Evolutionary conservation across 2,797 vertebrate species (phyloP).

Genomic region (Acipenser oxyrinchus): DNA sequence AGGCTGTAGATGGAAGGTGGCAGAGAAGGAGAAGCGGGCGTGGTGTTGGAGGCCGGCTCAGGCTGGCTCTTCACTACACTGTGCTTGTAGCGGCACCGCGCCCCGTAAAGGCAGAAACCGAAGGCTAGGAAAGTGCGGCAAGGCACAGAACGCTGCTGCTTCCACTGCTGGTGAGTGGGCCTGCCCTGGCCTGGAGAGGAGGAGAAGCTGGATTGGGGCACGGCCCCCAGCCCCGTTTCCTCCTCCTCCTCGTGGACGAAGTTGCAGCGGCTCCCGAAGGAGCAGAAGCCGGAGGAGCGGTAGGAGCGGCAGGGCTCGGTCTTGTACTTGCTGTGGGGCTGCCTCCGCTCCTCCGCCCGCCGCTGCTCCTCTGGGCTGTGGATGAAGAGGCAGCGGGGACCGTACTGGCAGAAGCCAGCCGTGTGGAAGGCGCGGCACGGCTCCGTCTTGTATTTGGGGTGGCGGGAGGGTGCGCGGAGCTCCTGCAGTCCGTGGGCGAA

Average conservation of each 20-base stretch:
- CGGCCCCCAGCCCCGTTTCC: slow-evolving; percentile 2
- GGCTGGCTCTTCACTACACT: slow-evolving; percentile 10
- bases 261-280: slow-evolving; percentile 59
- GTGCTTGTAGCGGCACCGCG: slow-evolving; percentile 63
- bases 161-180: not conserved
- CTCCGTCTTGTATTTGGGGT: slow-evolving; percentile 71
- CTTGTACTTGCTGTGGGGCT: not conserved
- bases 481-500: slow-evolving; percentile 68
- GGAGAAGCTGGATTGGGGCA: slow-evolving; percentile 10
- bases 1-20: slow-evolving; percentile 15
- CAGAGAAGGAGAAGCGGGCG: slow-evolving; percentile 31
- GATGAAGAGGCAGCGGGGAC: slow-evolving; percentile 63
- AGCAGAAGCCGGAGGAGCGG: slow-evolving; percentile 59
- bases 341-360: slow-evolving; percentile 10
- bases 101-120: slow-evolving; percentile 48
- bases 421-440: slow-evolving; percentile 61
- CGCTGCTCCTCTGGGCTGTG: slow-evolving; percentile 57
- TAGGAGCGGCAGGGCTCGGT: slow-evolving; percentile 52
- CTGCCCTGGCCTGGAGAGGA: not conserved
- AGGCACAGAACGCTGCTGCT: slow-evolving; percentile 4
- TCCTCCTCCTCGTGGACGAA: slow-evolving; percentile 44
- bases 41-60: slow-evolving; percentile 23
- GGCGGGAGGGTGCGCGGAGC: slow-evolving; percentile 59
- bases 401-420: slow-evolving; percentile 55
- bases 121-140: slow-evolving; percentile 17